phyloP scores from a whole-genome alignment of 1,140 invertebrate genomes.

The Cherax destructor region DNA sequence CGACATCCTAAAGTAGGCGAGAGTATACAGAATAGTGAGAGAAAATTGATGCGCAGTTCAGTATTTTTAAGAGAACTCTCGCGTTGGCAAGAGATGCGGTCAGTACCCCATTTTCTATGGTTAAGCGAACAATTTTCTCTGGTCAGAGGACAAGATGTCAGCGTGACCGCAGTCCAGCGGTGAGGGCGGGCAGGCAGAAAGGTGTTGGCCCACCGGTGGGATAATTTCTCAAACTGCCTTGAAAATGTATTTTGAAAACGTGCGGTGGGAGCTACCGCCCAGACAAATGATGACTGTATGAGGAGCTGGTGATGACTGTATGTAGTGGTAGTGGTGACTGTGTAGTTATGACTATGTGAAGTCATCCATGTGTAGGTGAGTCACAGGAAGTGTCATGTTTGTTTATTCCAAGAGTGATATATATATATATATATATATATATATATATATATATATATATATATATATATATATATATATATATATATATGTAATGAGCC shows the following conservation, averaged over 20 bases:
- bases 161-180: neutral
- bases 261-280: neutral
- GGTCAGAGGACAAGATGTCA: conserved; percentile 26
- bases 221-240: conserved; percentile 20
- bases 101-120: conserved; percentile 41
- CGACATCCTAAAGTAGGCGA: too few species aligned
- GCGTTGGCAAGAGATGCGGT: neutral
- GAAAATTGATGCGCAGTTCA: neutral
- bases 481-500: too few species aligned
- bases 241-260: conserved; percentile 30
- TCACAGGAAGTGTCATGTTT: too few species aligned
- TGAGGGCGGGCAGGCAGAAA: neutral
- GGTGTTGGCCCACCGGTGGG: neutral
- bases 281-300: neutral
- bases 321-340: too few species aligned
- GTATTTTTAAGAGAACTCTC: neutral
- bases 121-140: conserved; percentile 35
- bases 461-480: too few species aligned
- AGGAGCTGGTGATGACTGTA: too few species aligned
- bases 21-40: neutral
- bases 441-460: too few species aligned
- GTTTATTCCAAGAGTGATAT: too few species aligned
- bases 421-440: too few species aligned
- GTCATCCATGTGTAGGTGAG: too few species aligned
- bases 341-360: too few species aligned